These are phyloP conservation scores for Phymastichus coffea DNA, from an alignment of 1,140 invertebrate species.

Conservation along the genomic window DNA sequence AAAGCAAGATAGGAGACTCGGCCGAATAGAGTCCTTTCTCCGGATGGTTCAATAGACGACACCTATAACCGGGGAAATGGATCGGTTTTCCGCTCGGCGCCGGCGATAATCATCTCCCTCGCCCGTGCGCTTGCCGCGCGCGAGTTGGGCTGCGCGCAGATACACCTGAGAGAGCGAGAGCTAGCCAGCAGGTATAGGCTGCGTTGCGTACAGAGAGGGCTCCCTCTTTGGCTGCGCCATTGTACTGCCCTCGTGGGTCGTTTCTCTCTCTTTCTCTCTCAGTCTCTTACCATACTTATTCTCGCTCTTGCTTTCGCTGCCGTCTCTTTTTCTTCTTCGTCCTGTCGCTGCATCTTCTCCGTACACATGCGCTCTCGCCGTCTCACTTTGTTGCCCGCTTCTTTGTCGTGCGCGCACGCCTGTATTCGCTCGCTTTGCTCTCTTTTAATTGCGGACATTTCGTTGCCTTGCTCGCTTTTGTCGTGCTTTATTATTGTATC, in stretches of 20 bases:
- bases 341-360: background rate
- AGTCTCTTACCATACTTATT: conserved; percentile 5
- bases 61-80: background rate
- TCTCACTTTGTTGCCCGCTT: background rate
- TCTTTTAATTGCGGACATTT: conserved; percentile 12
- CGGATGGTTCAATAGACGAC: conserved; percentile 8
- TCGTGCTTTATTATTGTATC: background rate
- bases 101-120: conserved; percentile 11
- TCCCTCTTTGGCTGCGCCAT: background rate
- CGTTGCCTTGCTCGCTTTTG: background rate
- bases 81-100: conserved; percentile 9
- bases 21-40: conserved; percentile 23
- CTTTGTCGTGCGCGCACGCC: background rate
- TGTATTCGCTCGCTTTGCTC: conserved; percentile 3
- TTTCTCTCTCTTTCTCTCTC: background rate
- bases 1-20: no score
- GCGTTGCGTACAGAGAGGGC: background rate
- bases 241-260: conserved; percentile 6
- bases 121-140: no score
- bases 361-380: background rate
- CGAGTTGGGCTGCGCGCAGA: no score
- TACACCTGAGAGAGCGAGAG: background rate
- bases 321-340: background rate
- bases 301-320: background rate
- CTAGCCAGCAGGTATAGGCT: background rate